Percentiles rank a stretch among this genome's conserved stretches.
Conservation (phyloP, 30 jellyfish, hydroid and myxozoan genomes). For the Hydractinia echinata region DNA sequence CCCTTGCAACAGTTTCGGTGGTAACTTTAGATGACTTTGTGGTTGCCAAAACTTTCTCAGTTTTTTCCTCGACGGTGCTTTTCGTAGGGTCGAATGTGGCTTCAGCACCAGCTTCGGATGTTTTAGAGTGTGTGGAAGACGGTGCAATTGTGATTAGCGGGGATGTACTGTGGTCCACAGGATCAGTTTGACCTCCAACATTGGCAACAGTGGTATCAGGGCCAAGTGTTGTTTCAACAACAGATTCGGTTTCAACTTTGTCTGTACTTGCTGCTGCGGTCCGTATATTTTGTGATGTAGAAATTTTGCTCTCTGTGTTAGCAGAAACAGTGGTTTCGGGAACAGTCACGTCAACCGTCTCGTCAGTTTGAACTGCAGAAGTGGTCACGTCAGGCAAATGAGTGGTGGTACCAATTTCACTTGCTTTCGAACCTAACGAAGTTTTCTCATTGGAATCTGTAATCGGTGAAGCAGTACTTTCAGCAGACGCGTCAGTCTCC, state of each 20-base stretch:
- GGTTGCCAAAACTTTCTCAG: background rate
- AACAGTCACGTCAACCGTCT: background rate
- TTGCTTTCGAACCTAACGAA: background rate
- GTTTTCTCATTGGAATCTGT: background rate
- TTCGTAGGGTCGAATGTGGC: too few species aligned
- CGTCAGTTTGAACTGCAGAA: too few species aligned
- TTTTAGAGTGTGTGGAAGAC: background rate
- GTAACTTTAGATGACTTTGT: background rate
- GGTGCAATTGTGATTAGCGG: too few species aligned
- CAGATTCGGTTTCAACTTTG: too few species aligned
- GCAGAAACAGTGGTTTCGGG: background rate
- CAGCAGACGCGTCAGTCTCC: background rate
- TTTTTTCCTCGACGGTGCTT: too few species aligned
- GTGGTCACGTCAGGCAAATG: background rate
- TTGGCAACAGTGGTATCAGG: conserved; percentile 7
- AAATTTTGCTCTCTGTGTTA: background rate
- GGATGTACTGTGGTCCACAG: too few species aligned
- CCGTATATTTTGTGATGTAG: too few species aligned
- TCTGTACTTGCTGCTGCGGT: too few species aligned
- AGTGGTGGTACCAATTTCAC: background rate
- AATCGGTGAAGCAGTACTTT: background rate
- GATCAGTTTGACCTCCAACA: too few species aligned
- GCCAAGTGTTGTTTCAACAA: too few species aligned
- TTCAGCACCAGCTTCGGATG: background rate
- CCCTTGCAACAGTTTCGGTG: conserved; percentile 1